A percentile compares a stretch with the other conserved stretches of the same genome.
These are phyloP conservation scores for Bungarus multicinctus DNA, from an alignment of 2,113 vertebrate species.

Conservation along the genomic window DNA sequence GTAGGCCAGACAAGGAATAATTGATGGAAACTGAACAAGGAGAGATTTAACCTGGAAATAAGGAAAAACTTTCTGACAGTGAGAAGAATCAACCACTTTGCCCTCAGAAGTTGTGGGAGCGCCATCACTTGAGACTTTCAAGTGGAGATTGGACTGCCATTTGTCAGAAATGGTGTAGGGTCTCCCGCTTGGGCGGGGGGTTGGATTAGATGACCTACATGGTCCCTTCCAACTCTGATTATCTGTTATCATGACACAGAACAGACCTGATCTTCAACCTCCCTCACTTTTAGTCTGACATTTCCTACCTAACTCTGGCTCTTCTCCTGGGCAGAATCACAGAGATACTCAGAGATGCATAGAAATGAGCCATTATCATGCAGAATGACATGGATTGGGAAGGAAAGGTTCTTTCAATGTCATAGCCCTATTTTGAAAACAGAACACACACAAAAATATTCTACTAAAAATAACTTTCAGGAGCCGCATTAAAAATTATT, in stretches of 20 bases:
- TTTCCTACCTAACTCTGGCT: not conserved
- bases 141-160: too few species aligned
- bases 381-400: not conserved
- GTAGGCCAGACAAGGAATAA: too few species aligned
- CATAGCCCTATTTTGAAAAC: conserved; percentile 10
- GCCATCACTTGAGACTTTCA: too few species aligned
- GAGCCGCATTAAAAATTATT: conserved; percentile 58
- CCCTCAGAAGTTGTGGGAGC: too few species aligned
- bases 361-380: not conserved
- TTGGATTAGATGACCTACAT: too few species aligned
- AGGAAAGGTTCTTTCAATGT: not conserved
- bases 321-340: not conserved
- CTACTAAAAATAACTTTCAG: conserved; percentile 18
- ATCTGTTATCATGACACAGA: not conserved
- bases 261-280: not conserved
- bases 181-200: too few species aligned
- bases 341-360: not conserved
- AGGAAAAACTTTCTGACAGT: too few species aligned
- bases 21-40: too few species aligned
- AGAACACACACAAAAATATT: conserved; percentile 5
- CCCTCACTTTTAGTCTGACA: not conserved
- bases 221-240: too few species aligned
- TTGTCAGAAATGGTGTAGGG: too few species aligned
- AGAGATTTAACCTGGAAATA: too few species aligned
- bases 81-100: too few species aligned